Conservation (phyloP, 2,888 invertebrate species). For the Drosophila affinis region DNA sequence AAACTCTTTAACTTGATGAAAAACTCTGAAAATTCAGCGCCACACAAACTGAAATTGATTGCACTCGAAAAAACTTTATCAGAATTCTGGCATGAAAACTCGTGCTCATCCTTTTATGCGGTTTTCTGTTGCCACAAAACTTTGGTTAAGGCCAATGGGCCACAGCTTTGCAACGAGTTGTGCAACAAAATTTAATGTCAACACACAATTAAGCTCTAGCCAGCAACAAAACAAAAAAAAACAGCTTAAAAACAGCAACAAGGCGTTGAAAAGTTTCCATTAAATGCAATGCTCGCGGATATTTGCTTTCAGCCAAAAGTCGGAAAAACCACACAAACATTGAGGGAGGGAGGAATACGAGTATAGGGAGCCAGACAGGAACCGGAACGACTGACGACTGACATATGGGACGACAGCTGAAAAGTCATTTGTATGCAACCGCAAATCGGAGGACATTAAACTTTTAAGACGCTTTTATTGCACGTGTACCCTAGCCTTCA, state of each 20-base stretch:
- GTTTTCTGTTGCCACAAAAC: constrained; percentile 1
- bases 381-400: constrained; percentile 15
- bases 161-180: constrained; percentile 16
- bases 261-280: constrained; percentile 14
- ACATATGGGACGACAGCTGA: constrained; percentile 36
- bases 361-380: constrained; percentile 21
- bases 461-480: constrained; percentile 78
- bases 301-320: constrained; percentile 29
- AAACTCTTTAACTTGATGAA: background rate
- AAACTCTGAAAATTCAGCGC: background rate
- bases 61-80: constrained; percentile 2
- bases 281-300: constrained; percentile 26
- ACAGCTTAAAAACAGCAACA: background rate
- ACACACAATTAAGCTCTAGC: constrained; percentile 25
- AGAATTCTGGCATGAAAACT: background rate
- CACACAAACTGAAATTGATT: constrained; percentile 13
- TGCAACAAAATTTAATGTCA: constrained; percentile 35
- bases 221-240: constrained; percentile 3
- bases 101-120: background rate
- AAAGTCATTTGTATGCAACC: constrained; percentile 66
- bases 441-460: constrained; percentile 71
- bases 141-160: constrained; percentile 3
- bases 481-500: constrained; percentile 33
- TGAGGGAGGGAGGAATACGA: background rate
- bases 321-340: constrained; percentile 5